These are phyloP conservation scores for Ophion obscuratus DNA, from an alignment of 2,888 invertebrate species.

Conservation along the genomic window DNA sequence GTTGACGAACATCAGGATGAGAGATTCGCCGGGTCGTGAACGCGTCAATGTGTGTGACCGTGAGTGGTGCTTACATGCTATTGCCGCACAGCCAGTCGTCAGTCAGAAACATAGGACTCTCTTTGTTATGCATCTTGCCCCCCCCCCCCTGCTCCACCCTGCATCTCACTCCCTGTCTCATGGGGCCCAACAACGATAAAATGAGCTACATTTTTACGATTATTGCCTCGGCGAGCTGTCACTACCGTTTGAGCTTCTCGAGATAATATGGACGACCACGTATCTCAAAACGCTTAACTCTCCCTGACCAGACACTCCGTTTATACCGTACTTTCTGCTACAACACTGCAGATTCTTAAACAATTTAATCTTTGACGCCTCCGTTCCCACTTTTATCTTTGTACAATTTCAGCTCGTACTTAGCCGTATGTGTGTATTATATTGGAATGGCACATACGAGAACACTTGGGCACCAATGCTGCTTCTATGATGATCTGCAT, in stretches of 20 bases:
- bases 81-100: slow-evolving; percentile 33
- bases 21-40: slow-evolving; percentile 47
- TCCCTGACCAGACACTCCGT: slow-evolving; percentile 48
- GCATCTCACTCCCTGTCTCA: slow-evolving; percentile 12
- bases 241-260: slow-evolving; percentile 72
- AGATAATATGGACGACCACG: slow-evolving; percentile 67
- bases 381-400: slow-evolving; percentile 8
- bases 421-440: not conserved
- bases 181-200: slow-evolving; percentile 74
- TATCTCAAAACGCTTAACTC: slow-evolving; percentile 61
- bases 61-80: slow-evolving; percentile 29
- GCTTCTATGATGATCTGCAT: no score
- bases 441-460: no score
- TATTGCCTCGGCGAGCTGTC: slow-evolving; percentile 80
- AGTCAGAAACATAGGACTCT: slow-evolving; percentile 50
- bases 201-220: slow-evolving; percentile 80
- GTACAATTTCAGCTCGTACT: not conserved
- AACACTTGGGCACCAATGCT: no score
- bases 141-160: slow-evolving; percentile 16
- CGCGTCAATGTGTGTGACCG: slow-evolving; percentile 27
- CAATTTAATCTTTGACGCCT: slow-evolving; percentile 53
- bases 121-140: slow-evolving; percentile 59
- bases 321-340: not conserved
- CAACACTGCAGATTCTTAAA: slow-evolving; percentile 17
- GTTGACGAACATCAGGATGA: slow-evolving; percentile 53